Percentiles rank a stretch among this genome's conserved stretches.
Evolutionary conservation across 2,113 vertebrate genomes (phyloP).

Genomic region (Eurypyga helias): DNA sequence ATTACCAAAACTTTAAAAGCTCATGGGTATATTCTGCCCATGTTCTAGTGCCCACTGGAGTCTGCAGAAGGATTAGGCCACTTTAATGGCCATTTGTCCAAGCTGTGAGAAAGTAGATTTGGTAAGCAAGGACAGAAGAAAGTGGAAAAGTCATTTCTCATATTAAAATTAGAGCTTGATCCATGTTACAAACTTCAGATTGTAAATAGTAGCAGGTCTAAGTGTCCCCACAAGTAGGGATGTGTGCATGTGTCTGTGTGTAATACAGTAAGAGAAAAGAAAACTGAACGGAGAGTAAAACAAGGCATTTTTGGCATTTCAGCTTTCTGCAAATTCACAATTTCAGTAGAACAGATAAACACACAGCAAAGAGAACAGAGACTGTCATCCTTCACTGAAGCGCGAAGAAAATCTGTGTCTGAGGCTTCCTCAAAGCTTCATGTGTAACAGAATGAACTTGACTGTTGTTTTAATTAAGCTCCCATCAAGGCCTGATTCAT

Average conservation of each 20-base stretch:
- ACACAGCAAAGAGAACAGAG: neutral
- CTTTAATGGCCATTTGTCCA: neutral
- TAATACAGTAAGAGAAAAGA: neutral
- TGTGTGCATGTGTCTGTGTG: neutral
- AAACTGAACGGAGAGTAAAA: neutral
- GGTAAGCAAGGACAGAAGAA: neutral
- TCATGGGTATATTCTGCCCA: neutral
- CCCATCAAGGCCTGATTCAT: neutral
- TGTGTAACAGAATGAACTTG: neutral
- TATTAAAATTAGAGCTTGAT: neutral
- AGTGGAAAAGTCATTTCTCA: neutral
- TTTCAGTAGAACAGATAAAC: neutral
- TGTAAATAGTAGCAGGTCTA: neutral
- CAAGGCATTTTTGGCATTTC: neutral
- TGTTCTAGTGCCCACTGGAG: neutral
- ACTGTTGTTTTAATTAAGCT: conserved; percentile 35
- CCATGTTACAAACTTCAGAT: neutral
- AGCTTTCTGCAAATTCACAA: neutral
- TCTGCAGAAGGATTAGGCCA: neutral
- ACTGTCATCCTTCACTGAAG: neutral
- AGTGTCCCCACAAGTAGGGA: neutral
- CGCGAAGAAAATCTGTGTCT: neutral
- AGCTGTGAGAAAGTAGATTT: neutral
- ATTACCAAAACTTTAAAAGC: neutral
- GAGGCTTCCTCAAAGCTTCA: neutral